A percentile compares a stretch with the other conserved stretches of the same genome.
Conservation (phyloP, 2,113 vertebrate genomes). For the Chrysemys picta region DNA sequence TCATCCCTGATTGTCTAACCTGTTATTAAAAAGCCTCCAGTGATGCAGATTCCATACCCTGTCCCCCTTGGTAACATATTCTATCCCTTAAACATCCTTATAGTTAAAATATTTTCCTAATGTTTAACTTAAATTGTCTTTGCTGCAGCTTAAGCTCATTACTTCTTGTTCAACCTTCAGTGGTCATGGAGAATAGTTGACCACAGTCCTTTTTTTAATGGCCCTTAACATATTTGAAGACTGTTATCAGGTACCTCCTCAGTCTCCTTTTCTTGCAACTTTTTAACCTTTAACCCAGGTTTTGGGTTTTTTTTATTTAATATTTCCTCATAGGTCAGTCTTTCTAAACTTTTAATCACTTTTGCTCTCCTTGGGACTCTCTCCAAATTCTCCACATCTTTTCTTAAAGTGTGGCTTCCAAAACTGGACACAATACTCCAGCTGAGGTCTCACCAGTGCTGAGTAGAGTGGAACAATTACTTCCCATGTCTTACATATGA, state of each 20-base stretch:
- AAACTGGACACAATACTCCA: not conserved
- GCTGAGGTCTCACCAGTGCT: not conserved
- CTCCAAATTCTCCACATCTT: not conserved
- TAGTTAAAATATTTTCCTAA: not conserved
- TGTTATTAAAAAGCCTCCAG: not conserved
- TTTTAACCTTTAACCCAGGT: not conserved
- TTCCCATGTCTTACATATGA: not conserved
- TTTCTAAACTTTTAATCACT: not conserved
- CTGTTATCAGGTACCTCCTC: not conserved
- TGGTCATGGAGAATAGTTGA: not conserved
- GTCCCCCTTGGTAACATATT: not conserved
- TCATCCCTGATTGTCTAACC: not conserved
- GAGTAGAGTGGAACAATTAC: not conserved
- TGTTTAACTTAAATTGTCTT: not conserved
- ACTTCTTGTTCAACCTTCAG: not conserved
- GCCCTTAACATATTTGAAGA: not conserved
- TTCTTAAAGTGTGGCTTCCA: not conserved
- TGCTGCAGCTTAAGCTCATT: not conserved
- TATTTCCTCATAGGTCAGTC: not conserved
- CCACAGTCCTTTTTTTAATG: not conserved
- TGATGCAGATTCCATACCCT: not conserved
- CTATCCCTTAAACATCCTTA: not conserved
- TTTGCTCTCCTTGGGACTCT: not conserved
- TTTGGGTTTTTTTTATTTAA: not conserved
- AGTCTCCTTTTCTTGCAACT: not conserved